Conservation (phyloP, 2,888 invertebrate species). For the Meiosimyza decipiens region DNA sequence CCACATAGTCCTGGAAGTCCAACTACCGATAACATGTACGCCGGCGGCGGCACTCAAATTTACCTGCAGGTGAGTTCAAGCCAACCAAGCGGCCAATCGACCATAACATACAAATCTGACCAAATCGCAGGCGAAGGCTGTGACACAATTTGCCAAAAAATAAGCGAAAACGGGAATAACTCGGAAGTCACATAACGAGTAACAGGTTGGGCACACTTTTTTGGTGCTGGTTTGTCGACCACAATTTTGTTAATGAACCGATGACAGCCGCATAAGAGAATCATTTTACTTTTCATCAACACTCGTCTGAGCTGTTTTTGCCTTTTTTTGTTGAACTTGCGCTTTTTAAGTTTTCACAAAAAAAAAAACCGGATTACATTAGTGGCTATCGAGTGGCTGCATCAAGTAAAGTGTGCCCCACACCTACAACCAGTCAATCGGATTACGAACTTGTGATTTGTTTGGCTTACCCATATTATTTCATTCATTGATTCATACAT, state of each 20-base stretch:
- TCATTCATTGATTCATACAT: slow-evolving; percentile 31
- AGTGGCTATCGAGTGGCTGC: background rate
- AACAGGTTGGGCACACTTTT: background rate
- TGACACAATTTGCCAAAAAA: background rate
- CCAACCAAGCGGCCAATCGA: slow-evolving; percentile 1
- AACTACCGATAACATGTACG: slow-evolving; percentile 65
- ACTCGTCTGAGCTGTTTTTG: slow-evolving; percentile 7
- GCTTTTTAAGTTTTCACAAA: background rate
- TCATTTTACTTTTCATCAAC: slow-evolving; percentile 51
- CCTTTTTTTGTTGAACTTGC: background rate
- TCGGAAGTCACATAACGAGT: background rate
- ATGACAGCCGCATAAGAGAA: slow-evolving; percentile 48
- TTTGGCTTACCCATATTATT: slow-evolving; percentile 12
- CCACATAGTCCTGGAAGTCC: slow-evolving; percentile 65
- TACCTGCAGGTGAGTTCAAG: slow-evolving; percentile 66
- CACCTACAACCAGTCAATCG: slow-evolving; percentile 30
- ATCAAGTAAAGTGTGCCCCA: background rate
- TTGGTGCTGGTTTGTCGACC: background rate
- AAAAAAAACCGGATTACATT: background rate
- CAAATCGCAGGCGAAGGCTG: background rate
- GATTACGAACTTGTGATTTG: slow-evolving; percentile 24
- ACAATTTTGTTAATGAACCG: slow-evolving; percentile 11
- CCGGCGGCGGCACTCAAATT: slow-evolving; percentile 68
- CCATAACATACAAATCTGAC: slow-evolving; percentile 14
- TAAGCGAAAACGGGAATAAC: background rate